These are phyloP conservation scores for Delichon dasypus DNA, from an alignment of 2,797 vertebrate genomes.

Conservation along the genomic window DNA sequence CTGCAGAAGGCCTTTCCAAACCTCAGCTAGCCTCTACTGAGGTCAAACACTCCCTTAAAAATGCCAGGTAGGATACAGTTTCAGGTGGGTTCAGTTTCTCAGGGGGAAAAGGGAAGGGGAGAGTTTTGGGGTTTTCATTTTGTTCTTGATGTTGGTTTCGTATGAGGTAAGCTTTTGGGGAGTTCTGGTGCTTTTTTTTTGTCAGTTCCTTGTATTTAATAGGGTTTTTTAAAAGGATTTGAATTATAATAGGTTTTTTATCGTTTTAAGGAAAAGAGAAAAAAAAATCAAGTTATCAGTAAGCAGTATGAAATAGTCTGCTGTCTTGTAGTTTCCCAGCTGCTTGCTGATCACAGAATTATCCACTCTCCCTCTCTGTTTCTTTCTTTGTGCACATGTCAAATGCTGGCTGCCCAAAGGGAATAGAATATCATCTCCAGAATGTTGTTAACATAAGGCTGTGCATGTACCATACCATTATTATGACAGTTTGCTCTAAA, in stretches of 20 bases:
- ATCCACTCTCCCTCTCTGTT: conserved; percentile 16
- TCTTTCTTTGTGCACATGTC: conserved; percentile 50
- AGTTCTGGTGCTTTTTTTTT: too few species aligned
- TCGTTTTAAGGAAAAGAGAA: neutral
- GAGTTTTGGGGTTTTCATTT: accelerated
- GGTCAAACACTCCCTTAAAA: neutral
- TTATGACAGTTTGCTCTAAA: conserved; percentile 73
- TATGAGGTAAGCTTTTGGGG: neutral
- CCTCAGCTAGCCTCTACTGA: neutral
- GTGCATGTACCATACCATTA: conserved; percentile 67
- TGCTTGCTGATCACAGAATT: conserved; percentile 18
- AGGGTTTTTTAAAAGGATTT: neutral
- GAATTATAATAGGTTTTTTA: neutral
- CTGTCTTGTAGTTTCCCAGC: neutral
- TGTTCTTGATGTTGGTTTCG: neutral
- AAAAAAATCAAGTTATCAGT: neutral
- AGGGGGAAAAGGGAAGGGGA: accelerated
- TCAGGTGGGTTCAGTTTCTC: neutral
- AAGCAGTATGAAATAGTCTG: neutral
- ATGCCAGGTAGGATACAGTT: neutral
- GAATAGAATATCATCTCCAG: conserved; percentile 71
- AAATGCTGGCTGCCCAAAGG: conserved; percentile 65
- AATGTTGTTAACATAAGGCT: conserved; percentile 76
- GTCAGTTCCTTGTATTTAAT: neutral
- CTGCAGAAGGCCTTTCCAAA: neutral